Base-by-base conservation (phyloP, 1,140 invertebrate species). In the Samia ricini region DNA sequence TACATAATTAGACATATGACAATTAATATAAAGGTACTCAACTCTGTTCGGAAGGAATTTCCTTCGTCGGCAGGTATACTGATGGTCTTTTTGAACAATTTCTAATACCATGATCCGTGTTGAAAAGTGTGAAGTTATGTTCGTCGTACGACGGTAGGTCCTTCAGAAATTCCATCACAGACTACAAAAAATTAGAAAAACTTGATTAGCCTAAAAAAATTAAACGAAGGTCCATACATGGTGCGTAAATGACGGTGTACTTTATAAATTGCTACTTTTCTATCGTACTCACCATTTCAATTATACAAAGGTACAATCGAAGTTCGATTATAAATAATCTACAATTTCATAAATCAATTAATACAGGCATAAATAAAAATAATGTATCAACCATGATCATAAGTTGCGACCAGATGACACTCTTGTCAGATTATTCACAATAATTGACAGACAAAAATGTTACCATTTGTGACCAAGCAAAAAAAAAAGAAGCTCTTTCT, bases 21-120 rank as follows among this genome's bases (percentile, higher is more conserved):
- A 48, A 48, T 48, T 15, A 48, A 5, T 48, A 48, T 15, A 48
- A 52, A 52, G 51, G 76, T 81, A 89, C 82, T 83, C 76, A 83
- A 96, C 96, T 94, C 93, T 98, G 96, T 91, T 97, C 95, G 42
- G 96, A 96, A 69, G 96, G 95, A 83, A 95, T 94, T 79, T 98
- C 97, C 87, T 96, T 97, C 20, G 97, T 98, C 36, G 96, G 95
- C 59, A 98, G 93, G 90, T 98, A 98, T 48, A 98, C 95, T 18
- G 96, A 96, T 54, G 97, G 96, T 74, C 95, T 93, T 91, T 97
- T 97, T 7, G 95, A 94, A 83, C 95, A 95, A 29, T 94, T 95
- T 84, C 96, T 94, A 72, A 95, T 96, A 42, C 95, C 95, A 72
- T 94, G 95, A 79, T 98, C 97, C 29, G 95, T 95, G 86, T 97